Conservation (phyloP, 1,140 invertebrate genomes). For the Eufriesea mexicana region DNA sequence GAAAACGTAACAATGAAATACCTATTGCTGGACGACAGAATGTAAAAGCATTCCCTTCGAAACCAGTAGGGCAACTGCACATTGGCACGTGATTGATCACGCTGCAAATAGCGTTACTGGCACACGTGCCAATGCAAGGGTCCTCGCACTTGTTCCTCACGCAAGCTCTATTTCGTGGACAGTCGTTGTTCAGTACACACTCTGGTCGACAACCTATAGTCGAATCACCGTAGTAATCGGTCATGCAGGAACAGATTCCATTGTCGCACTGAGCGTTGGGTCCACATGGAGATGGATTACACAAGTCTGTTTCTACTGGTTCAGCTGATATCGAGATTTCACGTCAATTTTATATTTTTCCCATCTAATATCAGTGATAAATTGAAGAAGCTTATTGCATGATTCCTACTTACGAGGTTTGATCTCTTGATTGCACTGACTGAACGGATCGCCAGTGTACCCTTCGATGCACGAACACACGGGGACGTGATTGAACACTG, state of each 20-base stretch:
- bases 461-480: conserved; percentile 84
- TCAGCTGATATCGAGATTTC: background rate
- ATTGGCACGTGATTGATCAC: conserved; percentile 90
- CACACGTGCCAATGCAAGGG: conserved; percentile 88
- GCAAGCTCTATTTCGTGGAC: conserved; percentile 88
- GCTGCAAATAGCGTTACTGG: conserved; percentile 87
- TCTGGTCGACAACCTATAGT: conserved; percentile 85
- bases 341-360: background rate
- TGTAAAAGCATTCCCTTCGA: conserved; percentile 88
- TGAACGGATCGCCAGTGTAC: conserved; percentile 82
- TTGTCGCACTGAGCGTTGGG: conserved; percentile 85
- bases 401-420: conserved; percentile 23
- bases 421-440: conserved; percentile 67
- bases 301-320: conserved; percentile 80
- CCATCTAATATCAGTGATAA: too few species aligned
- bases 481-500: conserved; percentile 83
- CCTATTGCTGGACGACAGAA: conserved; percentile 81
- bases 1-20: conserved; percentile 53
- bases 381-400: background rate
- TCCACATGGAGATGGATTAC: conserved; percentile 86
- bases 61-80: conserved; percentile 87
- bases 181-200: conserved; percentile 89
- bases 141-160: conserved; percentile 87
- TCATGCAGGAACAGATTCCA: conserved; percentile 85
- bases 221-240: conserved; percentile 87